A percentile compares a stretch with the other conserved stretches of the same genome.
These are phyloP conservation scores for Oxycera nigricornis DNA, from an alignment of 2,888 invertebrate genomes.

Conservation along the genomic window DNA sequence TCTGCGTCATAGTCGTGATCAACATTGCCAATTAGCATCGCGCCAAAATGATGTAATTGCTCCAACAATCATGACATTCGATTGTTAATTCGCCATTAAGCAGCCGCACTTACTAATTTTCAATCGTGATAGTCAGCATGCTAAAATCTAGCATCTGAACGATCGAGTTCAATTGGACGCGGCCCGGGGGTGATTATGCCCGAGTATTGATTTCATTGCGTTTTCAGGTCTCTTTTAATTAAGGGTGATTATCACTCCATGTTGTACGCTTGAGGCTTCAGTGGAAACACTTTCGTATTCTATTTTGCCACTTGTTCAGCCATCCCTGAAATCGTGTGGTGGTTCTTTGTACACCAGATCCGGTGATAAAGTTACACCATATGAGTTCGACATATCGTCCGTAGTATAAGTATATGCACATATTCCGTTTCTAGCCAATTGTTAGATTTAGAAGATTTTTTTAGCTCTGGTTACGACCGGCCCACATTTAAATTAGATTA, in stretches of 20 bases:
- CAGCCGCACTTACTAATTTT: not conserved
- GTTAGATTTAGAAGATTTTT: not conserved
- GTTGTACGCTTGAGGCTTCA: not conserved
- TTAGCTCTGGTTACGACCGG: not conserved
- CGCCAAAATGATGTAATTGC: not conserved
- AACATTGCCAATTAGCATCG: not conserved
- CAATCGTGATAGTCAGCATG: not conserved
- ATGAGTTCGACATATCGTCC: too few relatives aligned
- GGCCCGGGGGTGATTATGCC: not conserved
- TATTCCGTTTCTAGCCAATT: not conserved
- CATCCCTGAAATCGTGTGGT: not conserved
- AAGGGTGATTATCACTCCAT: constrained; percentile 8
- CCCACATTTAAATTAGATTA: not conserved
- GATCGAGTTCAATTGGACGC: not conserved
- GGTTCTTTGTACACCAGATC: not conserved
- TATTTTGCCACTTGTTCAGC: not conserved
- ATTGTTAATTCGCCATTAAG: not conserved
- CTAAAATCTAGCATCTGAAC: not conserved
- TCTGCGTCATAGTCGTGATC: too few relatives aligned
- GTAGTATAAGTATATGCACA: not conserved
- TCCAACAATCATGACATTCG: not conserved
- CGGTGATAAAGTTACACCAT: too few relatives aligned
- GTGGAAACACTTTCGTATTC: not conserved
- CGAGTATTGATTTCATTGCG: not conserved
- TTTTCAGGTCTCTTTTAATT: not conserved